phyloP scores from a whole-genome alignment of 2,113 vertebrate species.

The Gopherus evgoodei region DNA sequence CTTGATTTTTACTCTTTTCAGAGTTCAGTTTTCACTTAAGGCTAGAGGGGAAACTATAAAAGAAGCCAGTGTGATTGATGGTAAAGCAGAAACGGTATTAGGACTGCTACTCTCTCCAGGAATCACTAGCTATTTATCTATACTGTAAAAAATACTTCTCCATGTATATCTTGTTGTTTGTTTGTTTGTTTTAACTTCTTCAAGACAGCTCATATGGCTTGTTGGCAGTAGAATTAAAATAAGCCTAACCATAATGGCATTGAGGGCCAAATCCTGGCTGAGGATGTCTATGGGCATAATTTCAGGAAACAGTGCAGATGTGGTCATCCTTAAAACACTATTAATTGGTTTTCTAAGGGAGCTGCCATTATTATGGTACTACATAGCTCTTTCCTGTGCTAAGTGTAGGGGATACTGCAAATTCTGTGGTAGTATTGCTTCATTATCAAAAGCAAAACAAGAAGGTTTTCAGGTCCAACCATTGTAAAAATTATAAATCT shows the following conservation, averaged over 20 bases:
- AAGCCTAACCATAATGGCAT: not conserved
- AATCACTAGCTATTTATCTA: not conserved
- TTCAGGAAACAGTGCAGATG: not conserved
- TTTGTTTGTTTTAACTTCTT: not conserved
- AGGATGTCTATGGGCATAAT: not conserved
- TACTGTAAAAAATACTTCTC: not conserved
- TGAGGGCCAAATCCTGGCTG: not conserved
- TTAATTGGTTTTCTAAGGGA: not conserved
- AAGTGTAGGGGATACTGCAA: not conserved
- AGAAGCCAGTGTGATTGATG: not conserved
- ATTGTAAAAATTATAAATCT: not conserved
- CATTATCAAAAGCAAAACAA: not conserved
- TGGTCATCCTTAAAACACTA: not conserved
- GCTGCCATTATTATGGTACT: not conserved
- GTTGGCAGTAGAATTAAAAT: not conserved
- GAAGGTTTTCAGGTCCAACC: slow-evolving; percentile 5
- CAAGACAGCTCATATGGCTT: not conserved
- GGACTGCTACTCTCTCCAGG: not conserved
- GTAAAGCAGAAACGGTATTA: not conserved
- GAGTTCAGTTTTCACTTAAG: slow-evolving; percentile 4
- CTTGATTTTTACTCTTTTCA: not conserved
- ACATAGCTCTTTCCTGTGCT: not conserved
- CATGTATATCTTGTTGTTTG: not conserved
- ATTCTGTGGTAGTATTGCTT: slow-evolving; percentile 1
- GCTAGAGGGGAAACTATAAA: not conserved